A percentile compares a stretch with the other conserved stretches of the same genome.
phyloP scores from a whole-genome alignment of 1,140 invertebrate species.

The Zaprionus lachaisei region DNA sequence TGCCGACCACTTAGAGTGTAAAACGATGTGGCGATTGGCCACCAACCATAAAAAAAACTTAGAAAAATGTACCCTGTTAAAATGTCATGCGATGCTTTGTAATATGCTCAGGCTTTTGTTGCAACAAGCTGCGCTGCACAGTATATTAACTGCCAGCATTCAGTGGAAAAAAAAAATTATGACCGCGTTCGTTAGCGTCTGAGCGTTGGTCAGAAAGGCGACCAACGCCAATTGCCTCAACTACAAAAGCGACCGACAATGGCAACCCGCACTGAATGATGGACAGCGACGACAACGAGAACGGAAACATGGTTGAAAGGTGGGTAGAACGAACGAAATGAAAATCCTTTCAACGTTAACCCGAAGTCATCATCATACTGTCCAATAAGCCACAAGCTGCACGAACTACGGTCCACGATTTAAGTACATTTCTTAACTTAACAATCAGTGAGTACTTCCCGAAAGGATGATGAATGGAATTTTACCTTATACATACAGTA shows the following conservation, averaged over 20 bases:
- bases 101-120: conserved; percentile 37
- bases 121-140: conserved; percentile 41
- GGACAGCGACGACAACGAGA: conserved; percentile 21
- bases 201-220: conserved; percentile 24
- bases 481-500: neutral
- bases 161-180: conserved; percentile 48
- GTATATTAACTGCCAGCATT: conserved; percentile 63
- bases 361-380: conserved; percentile 2
- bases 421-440: conserved; percentile 4
- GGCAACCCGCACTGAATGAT: conserved; percentile 35
- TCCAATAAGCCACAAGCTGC: conserved; percentile 24
- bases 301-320: neutral
- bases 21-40: conserved; percentile 15
- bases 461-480: neutral
- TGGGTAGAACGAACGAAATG: neutral
- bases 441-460: neutral
- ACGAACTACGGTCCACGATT: neutral
- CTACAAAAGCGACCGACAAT: conserved; percentile 43
- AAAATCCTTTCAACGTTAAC: conserved; percentile 18
- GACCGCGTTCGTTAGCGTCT: conserved; percentile 35
- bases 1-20: conserved; percentile 26
- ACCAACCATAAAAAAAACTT: conserved; percentile 6
- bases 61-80: conserved; percentile 42
- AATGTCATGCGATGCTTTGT: conserved; percentile 53
- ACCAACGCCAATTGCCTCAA: conserved; percentile 47